These are phyloP conservation scores for Branchellion lobata DNA, from an alignment of 2,888 invertebrate genomes.

Conservation along the genomic window DNA sequence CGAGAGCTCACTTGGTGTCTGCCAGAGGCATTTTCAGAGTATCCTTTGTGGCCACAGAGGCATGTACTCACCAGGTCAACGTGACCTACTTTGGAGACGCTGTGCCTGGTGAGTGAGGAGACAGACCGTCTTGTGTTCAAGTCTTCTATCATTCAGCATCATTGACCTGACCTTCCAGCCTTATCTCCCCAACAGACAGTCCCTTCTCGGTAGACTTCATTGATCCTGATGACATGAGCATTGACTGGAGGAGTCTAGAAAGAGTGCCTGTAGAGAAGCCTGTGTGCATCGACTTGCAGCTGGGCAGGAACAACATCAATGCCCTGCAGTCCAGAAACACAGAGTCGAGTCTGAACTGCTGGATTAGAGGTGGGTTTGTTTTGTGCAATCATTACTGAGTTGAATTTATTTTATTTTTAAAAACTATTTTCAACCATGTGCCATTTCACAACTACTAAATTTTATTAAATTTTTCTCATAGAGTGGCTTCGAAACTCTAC, in stretches of 20 bases:
- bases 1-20: constrained; percentile 68
- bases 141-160: too few species aligned
- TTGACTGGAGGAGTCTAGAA: constrained; percentile 29
- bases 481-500: too few species aligned
- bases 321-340: constrained; percentile 4
- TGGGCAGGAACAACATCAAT: constrained; percentile 4
- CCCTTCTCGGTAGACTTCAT: constrained; percentile 38
- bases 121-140: too few species aligned
- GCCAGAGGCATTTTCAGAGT: constrained; percentile 67
- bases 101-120: constrained; percentile 61
- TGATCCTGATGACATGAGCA: constrained; percentile 33
- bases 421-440: too few species aligned
- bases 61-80: constrained; percentile 73
- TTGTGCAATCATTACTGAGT: neutral
- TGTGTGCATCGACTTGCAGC: constrained; percentile 31
- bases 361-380: constrained; percentile 24
- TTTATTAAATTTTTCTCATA: too few species aligned
- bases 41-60: constrained; percentile 49
- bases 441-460: too few species aligned
- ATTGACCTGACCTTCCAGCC: too few species aligned
- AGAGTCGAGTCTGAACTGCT: constrained; percentile 20
- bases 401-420: too few species aligned
- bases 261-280: constrained; percentile 11
- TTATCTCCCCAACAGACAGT: constrained; percentile 16
- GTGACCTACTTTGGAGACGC: constrained; percentile 69